Conservation (phyloP, 2,888 invertebrate genomes). For the Pachydiplax longipennis region DNA sequence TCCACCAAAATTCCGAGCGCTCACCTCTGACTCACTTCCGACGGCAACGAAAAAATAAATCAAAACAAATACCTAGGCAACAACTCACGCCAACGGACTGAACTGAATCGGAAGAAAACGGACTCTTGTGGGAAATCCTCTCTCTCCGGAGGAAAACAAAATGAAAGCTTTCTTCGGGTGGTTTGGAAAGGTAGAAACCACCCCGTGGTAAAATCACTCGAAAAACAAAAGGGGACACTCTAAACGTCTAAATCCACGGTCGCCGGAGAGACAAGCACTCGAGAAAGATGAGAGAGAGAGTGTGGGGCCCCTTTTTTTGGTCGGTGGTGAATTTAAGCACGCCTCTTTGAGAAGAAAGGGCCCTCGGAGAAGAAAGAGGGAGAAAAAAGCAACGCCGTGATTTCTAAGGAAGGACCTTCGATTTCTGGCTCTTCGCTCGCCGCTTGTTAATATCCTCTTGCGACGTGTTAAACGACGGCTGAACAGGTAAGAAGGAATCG, state of each 20-base stretch:
- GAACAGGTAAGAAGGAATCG: not conserved
- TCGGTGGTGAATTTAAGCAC: not conserved
- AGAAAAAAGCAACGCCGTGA: constrained; percentile 14
- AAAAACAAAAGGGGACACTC: not conserved
- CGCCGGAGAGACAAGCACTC: not conserved
- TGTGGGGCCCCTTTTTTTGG: not conserved
- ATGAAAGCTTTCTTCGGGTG: not conserved
- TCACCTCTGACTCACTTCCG: no score
- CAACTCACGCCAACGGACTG: not conserved
- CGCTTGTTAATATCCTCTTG: constrained; percentile 2
- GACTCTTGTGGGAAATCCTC: not conserved
- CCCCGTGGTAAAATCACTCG: not conserved
- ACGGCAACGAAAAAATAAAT: not conserved
- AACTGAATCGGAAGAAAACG: not conserved
- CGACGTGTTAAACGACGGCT: constrained; percentile 5
- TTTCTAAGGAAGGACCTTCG: constrained; percentile 1
- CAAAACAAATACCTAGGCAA: not conserved
- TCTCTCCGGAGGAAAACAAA: not conserved
- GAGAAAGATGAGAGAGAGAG: not conserved
- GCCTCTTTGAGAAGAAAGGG: not conserved
- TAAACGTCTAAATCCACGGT: not conserved
- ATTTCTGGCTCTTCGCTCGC: constrained; percentile 8
- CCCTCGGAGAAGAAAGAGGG: not conserved
- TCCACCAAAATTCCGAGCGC: no score
- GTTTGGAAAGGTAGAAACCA: not conserved